Evolutionary conservation across 2,113 vertebrate genomes (phyloP).

Genomic region (Redunca redunca): DNA sequence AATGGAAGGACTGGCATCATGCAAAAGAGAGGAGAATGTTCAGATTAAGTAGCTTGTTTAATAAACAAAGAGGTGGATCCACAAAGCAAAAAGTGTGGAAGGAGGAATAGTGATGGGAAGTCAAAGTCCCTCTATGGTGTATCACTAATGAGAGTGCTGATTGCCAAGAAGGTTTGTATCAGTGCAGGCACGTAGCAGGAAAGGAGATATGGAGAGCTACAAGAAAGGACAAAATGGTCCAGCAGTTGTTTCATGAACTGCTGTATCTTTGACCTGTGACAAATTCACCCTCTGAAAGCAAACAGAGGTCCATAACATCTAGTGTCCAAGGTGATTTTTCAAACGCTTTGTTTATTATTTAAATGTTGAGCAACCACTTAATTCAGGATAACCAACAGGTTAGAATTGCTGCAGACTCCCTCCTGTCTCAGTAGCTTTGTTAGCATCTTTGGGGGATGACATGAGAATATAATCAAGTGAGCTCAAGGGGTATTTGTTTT

Average conservation of each 20-base stretch:
- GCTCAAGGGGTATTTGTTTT: slow-evolving; percentile 22
- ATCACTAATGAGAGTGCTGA: not conserved
- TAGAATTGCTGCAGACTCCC: slow-evolving; percentile 32
- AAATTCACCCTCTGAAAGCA: not conserved
- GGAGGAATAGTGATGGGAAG: not conserved
- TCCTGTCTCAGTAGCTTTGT: slow-evolving; percentile 43
- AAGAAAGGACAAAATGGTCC: not conserved
- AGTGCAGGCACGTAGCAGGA: not conserved
- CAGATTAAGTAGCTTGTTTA: slow-evolving; percentile 10
- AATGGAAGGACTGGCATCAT: slow-evolving; percentile 64
- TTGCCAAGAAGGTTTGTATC: not conserved
- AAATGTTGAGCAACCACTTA: slow-evolving; percentile 25
- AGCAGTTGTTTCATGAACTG: not conserved
- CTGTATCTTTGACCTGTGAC: not conserved
- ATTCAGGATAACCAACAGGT: slow-evolving; percentile 30
- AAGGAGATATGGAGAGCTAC: not conserved
- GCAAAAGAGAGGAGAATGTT: slow-evolving; percentile 39
- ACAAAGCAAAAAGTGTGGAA: not conserved
- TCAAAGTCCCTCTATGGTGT: not conserved
- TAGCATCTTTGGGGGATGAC: slow-evolving; percentile 38
- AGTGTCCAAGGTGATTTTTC: slow-evolving; percentile 26
- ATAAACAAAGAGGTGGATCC: slow-evolving; percentile 5
- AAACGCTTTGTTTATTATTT: slow-evolving; percentile 40
- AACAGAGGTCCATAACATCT: not conserved
- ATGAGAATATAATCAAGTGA: not conserved